Conservation (phyloP, 2,888 invertebrate species). For the Ditula angustiorana region DNA sequence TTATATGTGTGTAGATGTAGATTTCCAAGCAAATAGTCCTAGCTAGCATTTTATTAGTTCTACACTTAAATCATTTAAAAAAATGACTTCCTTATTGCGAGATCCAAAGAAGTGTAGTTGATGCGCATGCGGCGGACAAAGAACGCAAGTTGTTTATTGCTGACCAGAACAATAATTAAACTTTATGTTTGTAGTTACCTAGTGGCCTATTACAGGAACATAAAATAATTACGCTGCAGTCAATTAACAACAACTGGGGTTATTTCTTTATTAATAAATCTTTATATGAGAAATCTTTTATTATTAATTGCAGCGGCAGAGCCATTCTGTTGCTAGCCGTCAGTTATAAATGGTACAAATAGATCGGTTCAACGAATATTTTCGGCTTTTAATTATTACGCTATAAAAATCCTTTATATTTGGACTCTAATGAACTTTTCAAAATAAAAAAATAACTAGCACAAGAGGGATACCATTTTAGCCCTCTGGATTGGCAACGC, state of each 20-base stretch:
- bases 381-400: too few species aligned
- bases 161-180: background rate
- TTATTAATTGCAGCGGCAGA: background rate
- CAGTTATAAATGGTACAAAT: too few species aligned
- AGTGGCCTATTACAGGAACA: background rate
- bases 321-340: too few species aligned
- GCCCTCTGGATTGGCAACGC: too few species aligned
- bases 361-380: too few species aligned
- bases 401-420: too few species aligned
- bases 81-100: constrained; percentile 14
- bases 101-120: background rate
- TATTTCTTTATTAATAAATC: too few species aligned
- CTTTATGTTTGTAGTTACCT: background rate
- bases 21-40: background rate
- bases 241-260: background rate
- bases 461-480: too few species aligned
- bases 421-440: too few species aligned
- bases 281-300: background rate
- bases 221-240: background rate
- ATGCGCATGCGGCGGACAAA: background rate
- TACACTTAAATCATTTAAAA: background rate
- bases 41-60: background rate
- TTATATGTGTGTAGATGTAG: too few species aligned
- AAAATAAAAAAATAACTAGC: too few species aligned
- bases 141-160: background rate